Percentiles rank a stretch among this genome's conserved stretches.
phyloP scores from a whole-genome alignment of 2,113 vertebrate species.

The Platanista minor region DNA sequence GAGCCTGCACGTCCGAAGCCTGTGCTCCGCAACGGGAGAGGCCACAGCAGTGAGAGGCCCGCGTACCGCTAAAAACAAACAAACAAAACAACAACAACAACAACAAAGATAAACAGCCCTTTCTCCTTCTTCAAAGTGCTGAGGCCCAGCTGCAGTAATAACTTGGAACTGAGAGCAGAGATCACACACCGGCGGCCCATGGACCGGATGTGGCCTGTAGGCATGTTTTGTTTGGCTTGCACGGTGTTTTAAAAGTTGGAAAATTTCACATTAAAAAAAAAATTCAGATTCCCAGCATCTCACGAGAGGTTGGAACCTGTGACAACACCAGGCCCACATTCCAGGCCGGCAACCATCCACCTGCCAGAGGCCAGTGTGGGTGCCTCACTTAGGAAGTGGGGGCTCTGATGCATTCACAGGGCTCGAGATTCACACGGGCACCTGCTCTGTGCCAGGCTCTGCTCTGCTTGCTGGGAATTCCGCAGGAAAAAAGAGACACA shows the following conservation, averaged over 20 bases:
- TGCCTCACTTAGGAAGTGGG: not conserved
- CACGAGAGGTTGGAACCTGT: not conserved
- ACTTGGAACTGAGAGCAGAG: not conserved
- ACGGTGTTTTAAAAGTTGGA: constrained; percentile 29
- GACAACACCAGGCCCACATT: not conserved
- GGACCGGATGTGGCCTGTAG: not conserved
- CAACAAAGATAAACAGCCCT: not conserved
- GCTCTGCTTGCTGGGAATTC: not conserved
- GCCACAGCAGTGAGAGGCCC: too few relatives aligned
- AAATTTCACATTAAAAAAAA: not conserved
- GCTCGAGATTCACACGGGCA: rapidly evolving
- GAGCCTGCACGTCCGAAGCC: too few relatives aligned
- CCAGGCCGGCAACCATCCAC: not conserved
- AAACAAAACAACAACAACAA: too few relatives aligned
- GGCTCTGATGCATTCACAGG: not conserved
- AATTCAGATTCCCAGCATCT: constrained; percentile 23
- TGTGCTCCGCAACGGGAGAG: too few relatives aligned
- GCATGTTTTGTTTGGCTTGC: constrained; percentile 58
- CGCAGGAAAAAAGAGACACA: not conserved
- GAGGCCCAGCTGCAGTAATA: not conserved
- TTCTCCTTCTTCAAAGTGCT: not conserved
- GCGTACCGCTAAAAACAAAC: too few relatives aligned
- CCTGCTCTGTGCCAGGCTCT: not conserved
- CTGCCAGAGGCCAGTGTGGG: rapidly evolving
- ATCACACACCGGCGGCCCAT: not conserved